Evolutionary conservation across 2,797 vertebrate species (phyloP).

Genomic region (Sebastes diploproa): DNA sequence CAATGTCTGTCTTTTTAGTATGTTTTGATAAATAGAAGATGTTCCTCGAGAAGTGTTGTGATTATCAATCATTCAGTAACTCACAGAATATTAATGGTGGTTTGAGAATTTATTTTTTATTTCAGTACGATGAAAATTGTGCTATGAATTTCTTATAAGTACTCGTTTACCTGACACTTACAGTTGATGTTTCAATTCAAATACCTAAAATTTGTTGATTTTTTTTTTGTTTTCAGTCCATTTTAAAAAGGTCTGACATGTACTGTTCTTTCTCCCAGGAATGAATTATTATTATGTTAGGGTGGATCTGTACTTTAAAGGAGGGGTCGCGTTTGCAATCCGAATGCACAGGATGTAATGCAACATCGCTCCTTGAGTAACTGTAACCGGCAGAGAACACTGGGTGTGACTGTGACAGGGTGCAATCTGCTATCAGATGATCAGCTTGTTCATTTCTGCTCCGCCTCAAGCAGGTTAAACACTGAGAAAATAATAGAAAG

Average conservation of each 20-base stretch:
- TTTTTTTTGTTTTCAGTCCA: background rate
- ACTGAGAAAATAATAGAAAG: background rate
- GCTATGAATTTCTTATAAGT: background rate
- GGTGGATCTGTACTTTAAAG: conserved; percentile 20
- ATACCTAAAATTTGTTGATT: background rate
- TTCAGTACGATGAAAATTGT: background rate
- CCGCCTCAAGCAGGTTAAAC: background rate
- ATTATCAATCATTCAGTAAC: background rate
- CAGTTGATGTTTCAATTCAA: background rate
- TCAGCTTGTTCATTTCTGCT: conserved; percentile 10
- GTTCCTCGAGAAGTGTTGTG: background rate
- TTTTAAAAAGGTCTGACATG: background rate
- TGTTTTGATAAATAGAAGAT: background rate
- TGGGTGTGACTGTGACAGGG: conserved; percentile 19
- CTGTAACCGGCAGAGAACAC: background rate
- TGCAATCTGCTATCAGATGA: background rate
- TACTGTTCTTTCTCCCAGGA: background rate
- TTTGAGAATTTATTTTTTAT: background rate
- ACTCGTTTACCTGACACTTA: background rate
- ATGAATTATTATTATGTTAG: background rate
- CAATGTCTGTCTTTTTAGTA: background rate
- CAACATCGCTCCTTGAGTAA: conserved; percentile 59
- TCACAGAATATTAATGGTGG: background rate
- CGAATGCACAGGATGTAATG: conserved; percentile 51
- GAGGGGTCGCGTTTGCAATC: conserved; percentile 7